phyloP scores from a whole-genome alignment of 2,888 invertebrate genomes.

The Drosophila mettleri region DNA sequence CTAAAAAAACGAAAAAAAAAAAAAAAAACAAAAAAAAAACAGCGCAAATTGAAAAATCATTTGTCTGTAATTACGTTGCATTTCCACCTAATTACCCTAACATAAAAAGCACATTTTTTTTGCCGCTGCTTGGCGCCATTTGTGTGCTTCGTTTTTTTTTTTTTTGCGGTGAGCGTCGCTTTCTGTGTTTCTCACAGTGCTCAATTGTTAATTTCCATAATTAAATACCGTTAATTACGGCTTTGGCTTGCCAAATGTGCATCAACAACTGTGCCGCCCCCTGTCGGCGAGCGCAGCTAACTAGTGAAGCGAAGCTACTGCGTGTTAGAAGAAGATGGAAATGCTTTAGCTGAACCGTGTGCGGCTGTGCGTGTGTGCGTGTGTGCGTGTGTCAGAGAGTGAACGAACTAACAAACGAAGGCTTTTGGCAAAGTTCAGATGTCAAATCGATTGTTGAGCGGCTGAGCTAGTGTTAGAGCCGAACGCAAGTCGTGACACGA shows the following conservation, averaged over 20 bases:
- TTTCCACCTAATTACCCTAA: conserved; percentile 70
- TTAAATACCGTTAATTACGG: conserved; percentile 75
- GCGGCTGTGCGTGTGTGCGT: not conserved
- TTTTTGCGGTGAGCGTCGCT: conserved; percentile 26
- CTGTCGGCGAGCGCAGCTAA: conserved; percentile 28
- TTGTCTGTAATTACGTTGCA: conserved; percentile 75
- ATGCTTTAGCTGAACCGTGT: not conserved
- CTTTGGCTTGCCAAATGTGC: conserved; percentile 42
- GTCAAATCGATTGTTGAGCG: conserved; percentile 69
- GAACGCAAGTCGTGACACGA: not conserved
- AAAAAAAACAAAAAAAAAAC: conserved; percentile 25
- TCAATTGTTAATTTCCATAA: conserved; percentile 77
- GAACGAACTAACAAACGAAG: not conserved
- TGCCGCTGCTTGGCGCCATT: conserved; percentile 11
- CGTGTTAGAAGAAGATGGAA: conserved; percentile 29
- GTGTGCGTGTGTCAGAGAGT: conserved; percentile 12
- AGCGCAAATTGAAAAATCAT: conserved; percentile 75
- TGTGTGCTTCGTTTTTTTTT: conserved; percentile 30
- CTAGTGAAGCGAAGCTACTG: conserved; percentile 19
- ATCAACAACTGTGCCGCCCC: conserved; percentile 41
- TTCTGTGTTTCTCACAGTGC: conserved; percentile 58
- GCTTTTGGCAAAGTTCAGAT: conserved; percentile 60
- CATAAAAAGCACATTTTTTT: conserved; percentile 27
- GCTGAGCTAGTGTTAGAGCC: not conserved
- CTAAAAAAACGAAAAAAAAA: conserved; percentile 14